phyloP scores from a whole-genome alignment of 2,888 invertebrate species.

The Oligia fasciuncula region DNA sequence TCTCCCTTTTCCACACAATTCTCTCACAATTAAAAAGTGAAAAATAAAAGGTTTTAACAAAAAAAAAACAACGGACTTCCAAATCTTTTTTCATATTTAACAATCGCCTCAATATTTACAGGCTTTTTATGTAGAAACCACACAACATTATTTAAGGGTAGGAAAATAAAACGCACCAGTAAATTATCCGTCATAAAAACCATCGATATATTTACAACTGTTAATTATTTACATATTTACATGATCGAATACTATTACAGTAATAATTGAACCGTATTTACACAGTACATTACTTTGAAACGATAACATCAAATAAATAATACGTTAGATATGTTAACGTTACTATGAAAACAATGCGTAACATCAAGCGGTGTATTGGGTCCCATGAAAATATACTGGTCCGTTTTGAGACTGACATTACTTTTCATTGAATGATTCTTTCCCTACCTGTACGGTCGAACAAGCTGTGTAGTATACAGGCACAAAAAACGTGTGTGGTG shows the following conservation, averaged over 20 bases:
- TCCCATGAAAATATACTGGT: constrained; percentile 68
- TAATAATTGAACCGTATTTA: constrained; percentile 80
- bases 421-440: constrained; percentile 34
- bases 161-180: constrained; percentile 75
- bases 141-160: background rate
- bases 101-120: background rate
- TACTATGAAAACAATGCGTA: constrained; percentile 53
- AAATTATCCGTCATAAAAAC: constrained; percentile 87
- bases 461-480: background rate
- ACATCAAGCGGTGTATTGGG: constrained; percentile 64
- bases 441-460: background rate
- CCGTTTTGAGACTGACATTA: constrained; percentile 52
- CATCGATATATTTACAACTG: constrained; percentile 88
- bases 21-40: no score
- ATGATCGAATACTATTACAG: constrained; percentile 73
- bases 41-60: no score
- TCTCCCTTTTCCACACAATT: no score
- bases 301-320: constrained; percentile 53
- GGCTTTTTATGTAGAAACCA: background rate
- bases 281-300: constrained; percentile 68
- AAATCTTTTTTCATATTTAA: background rate
- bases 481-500: background rate
- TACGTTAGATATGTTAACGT: constrained; percentile 74
- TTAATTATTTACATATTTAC: constrained; percentile 86
- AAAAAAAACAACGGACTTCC: background rate